Base-by-base conservation (phyloP, 2,113 vertebrate genomes). In the Pelvicachromis taeniatus region DNA sequence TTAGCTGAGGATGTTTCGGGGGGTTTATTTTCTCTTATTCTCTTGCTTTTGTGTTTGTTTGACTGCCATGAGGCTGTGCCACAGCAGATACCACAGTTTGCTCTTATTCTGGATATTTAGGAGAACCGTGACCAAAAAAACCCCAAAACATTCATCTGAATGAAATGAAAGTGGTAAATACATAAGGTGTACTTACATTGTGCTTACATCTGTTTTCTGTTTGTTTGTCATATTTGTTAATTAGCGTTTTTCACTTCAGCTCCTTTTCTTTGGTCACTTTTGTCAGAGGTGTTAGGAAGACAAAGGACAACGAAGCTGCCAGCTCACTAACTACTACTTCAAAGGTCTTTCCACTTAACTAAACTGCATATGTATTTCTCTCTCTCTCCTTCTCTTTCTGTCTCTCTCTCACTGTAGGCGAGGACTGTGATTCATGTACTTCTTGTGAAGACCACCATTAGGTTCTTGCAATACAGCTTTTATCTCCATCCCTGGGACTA, bases 391-490 rank as follows among this genome's bases (percentile, higher is more conserved):
- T 82, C 59, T 59, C 83, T 54, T 81, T 77, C 91, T 38, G 13
- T 78, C 33, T 23, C n/a, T 92, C 94, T 95, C 96, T 96, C 96
- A 95, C 95, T 96, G 96, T 96, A 97, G 97, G 96, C 97, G 73
- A 97, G 97, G 81, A 98, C 96, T 96, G 96, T 98, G 97, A 99
- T 98, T 98, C 98, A 99, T 99, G 98, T 98, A 97, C 96, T 96
- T 96, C 96, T 95, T 96, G 95, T 96, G 96, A 97, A 97, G 96
- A 93, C 96, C 96, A 97, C 97, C 97, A 98, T 98, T 99, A 98
- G 98, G 98, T 98, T 97, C 97, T 96, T 97, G 97, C 98, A 98
- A 97, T 97, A 97, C 97, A 97, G 96, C 97, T 98, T 98, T 98
- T 98, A 99, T 98, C 97, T 98, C 95, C 77, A 92, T 97, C 96